Evolutionary conservation across 2,888 invertebrate genomes (phyloP), one percentile per base, ranked within the genome.

Genomic region (Polia nebulosa): DNA sequence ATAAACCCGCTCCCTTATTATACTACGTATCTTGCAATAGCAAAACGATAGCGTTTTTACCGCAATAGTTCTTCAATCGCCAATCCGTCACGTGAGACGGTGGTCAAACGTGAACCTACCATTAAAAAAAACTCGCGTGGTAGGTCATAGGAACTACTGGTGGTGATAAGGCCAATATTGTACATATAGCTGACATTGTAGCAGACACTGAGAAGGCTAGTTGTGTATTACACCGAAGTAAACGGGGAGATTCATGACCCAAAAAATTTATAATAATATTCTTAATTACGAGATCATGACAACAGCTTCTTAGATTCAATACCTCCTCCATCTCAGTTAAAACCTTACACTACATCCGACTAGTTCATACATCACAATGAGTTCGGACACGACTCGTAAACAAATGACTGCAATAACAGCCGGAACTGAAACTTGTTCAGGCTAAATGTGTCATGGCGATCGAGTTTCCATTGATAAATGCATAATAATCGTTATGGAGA

Each of bases 381-480:
- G 51, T 56, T 78, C 58, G 57, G 17, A 45, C 39, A 56, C 39
- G 25, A 51, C 49, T n/a, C 63, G 1, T 34, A 20, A 63, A 61
- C 22, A 52, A n/a, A 73, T 15, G 44, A 45, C 55, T 49, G 25
- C 20, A 51, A 53, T 58, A 22, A 15, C 53, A 65, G 20, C 52
- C 79, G 77, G 82, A 81, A 81, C 72, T 59, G 34, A 58, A 78
- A 56, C 66, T 57, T 64, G 61, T 64, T 52, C 75, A 55, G 20
- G 20, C 39, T 55, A 70, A 74, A 70, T 78, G 79, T 79, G 64
- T 81, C 80, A 81, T 29, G 65, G 72, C 39, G 60, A 72, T 69
- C 69, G 34, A 47, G 72, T 76, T 76, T 45, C 80, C 57, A 78
- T 81, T 72, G 82, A 80, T 65, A 72, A 75, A 51, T 56, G 63